Conservation (phyloP, 2,888 invertebrate genomes). For the Mimas tiliae region DNA sequence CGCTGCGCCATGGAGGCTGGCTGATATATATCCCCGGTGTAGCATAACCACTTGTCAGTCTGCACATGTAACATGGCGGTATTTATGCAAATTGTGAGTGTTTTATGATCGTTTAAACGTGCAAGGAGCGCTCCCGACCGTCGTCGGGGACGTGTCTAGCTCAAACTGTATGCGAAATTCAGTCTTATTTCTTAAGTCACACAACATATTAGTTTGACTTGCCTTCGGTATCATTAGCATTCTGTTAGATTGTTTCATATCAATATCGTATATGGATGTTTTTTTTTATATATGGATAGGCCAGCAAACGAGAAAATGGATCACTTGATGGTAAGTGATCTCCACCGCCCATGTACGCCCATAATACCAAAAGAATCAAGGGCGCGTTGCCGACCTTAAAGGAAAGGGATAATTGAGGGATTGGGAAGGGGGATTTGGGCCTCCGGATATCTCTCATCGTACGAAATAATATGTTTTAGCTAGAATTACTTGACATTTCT, state of each 20-base stretch:
- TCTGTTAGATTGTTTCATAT: background rate
- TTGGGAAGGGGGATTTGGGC: too few species aligned
- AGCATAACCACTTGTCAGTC: conserved; percentile 1
- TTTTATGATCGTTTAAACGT: conserved; percentile 40
- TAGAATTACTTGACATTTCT: background rate
- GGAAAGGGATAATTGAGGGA: too few species aligned
- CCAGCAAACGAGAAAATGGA: too few species aligned
- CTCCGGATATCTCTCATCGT: too few species aligned
- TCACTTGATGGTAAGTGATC: too few species aligned
- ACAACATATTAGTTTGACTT: background rate
- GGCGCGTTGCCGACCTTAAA: too few species aligned
- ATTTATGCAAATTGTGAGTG: conserved; percentile 26
- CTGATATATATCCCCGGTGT: too few species aligned
- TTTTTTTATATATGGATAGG: too few species aligned
- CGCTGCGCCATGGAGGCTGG: too few species aligned
- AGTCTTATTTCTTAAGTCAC: conserved; percentile 25
- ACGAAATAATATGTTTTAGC: too few species aligned
- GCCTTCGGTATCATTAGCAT: background rate
- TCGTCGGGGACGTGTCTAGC: conserved; percentile 37
- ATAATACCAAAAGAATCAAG: too few species aligned
- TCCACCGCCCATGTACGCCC: too few species aligned
- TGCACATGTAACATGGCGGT: conserved; percentile 42
- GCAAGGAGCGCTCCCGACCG: conserved; percentile 34
- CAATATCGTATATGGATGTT: conserved; percentile 17
- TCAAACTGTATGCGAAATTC: conserved; percentile 36